phyloP scores from a whole-genome alignment of 2,888 invertebrate genomes.

The Callosobruchus maculatus region DNA sequence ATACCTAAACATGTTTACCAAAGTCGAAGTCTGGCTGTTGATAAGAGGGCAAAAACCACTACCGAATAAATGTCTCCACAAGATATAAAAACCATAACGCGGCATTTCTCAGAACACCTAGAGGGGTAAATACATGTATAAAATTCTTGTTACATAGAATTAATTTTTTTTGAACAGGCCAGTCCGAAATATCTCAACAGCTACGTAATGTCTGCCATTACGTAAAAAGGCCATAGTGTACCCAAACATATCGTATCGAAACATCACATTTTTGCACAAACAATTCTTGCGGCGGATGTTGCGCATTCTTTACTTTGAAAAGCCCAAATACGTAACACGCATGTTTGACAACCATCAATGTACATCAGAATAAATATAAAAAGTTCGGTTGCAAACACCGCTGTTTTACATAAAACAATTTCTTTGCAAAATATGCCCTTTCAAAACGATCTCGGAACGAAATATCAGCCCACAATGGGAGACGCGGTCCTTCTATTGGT shows the following conservation, averaged over 20 bases:
- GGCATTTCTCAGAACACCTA: neutral
- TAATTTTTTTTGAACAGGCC: conserved; percentile 7
- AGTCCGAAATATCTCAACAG: neutral
- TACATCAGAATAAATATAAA: neutral
- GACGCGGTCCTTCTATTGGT: neutral
- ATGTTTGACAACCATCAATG: neutral
- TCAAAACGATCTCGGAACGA: neutral
- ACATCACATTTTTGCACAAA: neutral
- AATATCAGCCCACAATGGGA: neutral
- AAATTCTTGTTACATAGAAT: conserved; percentile 22
- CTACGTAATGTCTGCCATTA: neutral
- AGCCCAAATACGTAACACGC: neutral
- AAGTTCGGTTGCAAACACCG: neutral
- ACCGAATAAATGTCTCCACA: neutral
- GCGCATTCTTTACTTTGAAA: neutral
- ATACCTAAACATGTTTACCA: neutral
- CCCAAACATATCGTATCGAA: neutral
- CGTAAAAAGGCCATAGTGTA: neutral
- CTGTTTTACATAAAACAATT: neutral
- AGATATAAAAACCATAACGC: neutral
- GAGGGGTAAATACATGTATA: conserved; percentile 22
- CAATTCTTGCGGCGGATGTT: neutral
- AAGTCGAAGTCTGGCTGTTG: too few species aligned
- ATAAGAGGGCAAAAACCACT: too few species aligned
- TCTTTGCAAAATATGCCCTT: neutral